Percentiles rank a stretch among this genome's conserved stretches.
These are phyloP conservation scores for Pseudachorutes palmiensis DNA, from an alignment of 1,140 invertebrate genomes.

Conservation along the genomic window DNA sequence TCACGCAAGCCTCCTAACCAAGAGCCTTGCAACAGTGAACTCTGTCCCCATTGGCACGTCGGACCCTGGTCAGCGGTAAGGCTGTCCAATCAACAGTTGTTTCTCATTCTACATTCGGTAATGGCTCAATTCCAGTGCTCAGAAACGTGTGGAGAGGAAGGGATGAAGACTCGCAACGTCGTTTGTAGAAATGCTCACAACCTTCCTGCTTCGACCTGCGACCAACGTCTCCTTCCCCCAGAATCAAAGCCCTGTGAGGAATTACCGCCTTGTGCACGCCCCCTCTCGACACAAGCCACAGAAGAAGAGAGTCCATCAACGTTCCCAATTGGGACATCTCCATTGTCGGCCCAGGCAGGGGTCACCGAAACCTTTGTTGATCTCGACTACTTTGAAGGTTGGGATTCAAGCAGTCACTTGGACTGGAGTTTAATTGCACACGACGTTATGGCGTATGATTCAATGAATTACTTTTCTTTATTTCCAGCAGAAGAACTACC, in stretches of 20 bases:
- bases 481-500: conserved; percentile 31
- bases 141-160: conserved; percentile 68
- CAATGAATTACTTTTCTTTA: too few relatives aligned
- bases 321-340: neutral
- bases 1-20: conserved; percentile 64
- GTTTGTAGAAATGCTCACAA: conserved; percentile 58
- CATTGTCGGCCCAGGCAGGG: neutral
- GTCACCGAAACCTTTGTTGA: neutral
- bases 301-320: neutral
- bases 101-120: too few relatives aligned
- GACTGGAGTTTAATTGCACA: neutral
- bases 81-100: too few relatives aligned
- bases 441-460: neutral
- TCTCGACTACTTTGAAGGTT: conserved; percentile 2
- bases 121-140: conserved; percentile 63
- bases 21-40: conserved; percentile 69
- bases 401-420: neutral
- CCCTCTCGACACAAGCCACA: conserved; percentile 33
- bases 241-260: conserved; percentile 42
- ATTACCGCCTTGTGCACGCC: conserved; percentile 49
- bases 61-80: conserved; percentile 79
- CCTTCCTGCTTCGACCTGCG: conserved; percentile 49
- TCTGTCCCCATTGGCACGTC: conserved; percentile 75
- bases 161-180: conserved; percentile 70
- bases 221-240: conserved; percentile 49